phyloP scores from a whole-genome alignment of 2,113 vertebrate species.

The Elachura formosa region DNA sequence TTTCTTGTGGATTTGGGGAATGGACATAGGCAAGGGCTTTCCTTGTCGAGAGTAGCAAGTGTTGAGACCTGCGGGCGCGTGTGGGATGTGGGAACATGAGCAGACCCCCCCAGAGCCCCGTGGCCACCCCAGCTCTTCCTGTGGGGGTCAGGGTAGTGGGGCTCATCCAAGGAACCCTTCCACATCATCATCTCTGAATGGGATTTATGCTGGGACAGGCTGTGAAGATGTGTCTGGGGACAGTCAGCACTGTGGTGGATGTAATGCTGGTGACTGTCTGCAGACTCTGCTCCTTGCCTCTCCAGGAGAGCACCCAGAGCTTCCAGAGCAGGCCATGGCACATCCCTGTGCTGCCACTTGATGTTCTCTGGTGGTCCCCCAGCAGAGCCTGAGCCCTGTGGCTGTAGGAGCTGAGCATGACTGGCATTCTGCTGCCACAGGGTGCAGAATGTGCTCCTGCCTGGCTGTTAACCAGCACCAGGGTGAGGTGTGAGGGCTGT shows the following conservation, averaged over 20 bases:
- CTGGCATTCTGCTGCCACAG: neutral
- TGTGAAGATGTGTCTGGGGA: neutral
- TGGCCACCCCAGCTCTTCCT: accelerated
- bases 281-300: neutral
- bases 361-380: neutral
- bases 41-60: neutral
- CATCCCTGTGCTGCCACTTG: neutral
- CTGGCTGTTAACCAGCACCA: neutral
- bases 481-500: neutral
- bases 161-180: neutral
- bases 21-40: neutral
- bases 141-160: neutral
- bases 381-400: neutral
- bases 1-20: conserved; percentile 11
- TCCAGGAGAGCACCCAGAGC: neutral
- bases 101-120: neutral
- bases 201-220: neutral
- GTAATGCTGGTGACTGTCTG: neutral
- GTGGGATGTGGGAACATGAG: neutral
- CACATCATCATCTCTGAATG: accelerated
- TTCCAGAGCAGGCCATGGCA: neutral
- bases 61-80: neutral
- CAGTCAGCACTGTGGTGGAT: neutral
- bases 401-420: neutral
- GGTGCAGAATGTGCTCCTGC: neutral